Base-by-base conservation (phyloP, 2,113 vertebrate genomes). In the Thalassarche chlororhynchos region DNA sequence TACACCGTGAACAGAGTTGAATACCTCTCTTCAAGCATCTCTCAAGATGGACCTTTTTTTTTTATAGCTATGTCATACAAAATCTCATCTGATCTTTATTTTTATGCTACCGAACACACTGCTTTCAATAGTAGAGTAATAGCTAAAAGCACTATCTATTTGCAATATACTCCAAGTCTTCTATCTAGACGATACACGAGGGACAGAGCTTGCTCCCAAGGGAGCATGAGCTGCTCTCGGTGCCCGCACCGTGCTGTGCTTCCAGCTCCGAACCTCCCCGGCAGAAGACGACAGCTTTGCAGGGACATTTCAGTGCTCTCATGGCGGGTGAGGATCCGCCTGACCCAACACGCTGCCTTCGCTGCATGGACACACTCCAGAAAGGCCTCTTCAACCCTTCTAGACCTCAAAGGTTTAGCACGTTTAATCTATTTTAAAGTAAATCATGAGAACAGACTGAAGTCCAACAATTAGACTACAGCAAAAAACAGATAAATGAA, bases 191-290 rank as follows among this genome's bases (percentile, higher is more conserved):
- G 6, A 51, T 8, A 54, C 2, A 5, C 0, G 0, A 85, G 55
- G 31, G 38, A 65, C 34, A 51, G 57, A 44, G 51, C 60, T 78
- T 12, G 25, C 44, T 76, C 62, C 44, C 1, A 0, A 18, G 34
- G 44, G 14, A 82, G 68, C 47, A 42, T 0, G 0, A 74, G 75
- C 36, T 47, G 68, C 70, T 72, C 26, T 6, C 2, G 2, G 44
- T 3, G 13, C 5, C 60, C 0, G 0, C 29, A 24, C 15, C 5
- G 12, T 0, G 5, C 40, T 15, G 17, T 7, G 36, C 36, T 52
- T 38, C 31, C 58, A 40, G 84, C 83, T 80, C 75, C 0, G 0
- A 62, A 23, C 21, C 70, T 51, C 19, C 29, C 52, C 31, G 18
- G 8, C 1, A 2, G 18, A 47, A 38, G 62, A 58, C 5, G 6